Base-by-base conservation (phyloP, 2,888 invertebrate genomes). In the Himalopsyche anomala region DNA sequence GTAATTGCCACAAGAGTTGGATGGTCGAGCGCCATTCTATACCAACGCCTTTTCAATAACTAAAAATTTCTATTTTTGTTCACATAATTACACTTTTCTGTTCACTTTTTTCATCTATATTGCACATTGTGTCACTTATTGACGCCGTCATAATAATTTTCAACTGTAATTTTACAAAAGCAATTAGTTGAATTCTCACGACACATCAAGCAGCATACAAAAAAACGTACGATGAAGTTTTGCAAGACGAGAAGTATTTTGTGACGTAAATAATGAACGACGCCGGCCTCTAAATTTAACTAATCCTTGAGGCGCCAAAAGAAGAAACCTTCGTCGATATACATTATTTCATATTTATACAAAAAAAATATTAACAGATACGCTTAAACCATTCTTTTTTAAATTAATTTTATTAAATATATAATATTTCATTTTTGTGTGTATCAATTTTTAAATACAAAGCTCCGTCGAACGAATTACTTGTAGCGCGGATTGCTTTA, bases 1-100 rank as follows among this genome's bases (percentile, higher is more conserved):
- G 92, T 93, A 90, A 93, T 93, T 86, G 93, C 93, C 90, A 93
- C 93, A 90, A 93, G 89, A 89, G 93, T 93, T 85, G 93, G 92
- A 91, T 93, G 93, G 90, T 93, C 93, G 91, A 93, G 91, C 90
- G 93, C 93, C 93, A 93, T 88, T 28, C 19, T 85, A 42, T 45
- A 17, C 11, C 19, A 12, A 74, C n/a, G 12, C 74, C 38, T 12
- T 74, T 28, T 15, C n/a, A n/a, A 40, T 40, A 38, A 36, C 36
- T 80, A 40, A 38, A 80, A 8, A 5, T 40, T 6, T 4, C 42
- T 12, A 5, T 12, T 8, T 40, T 11, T 40, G 45, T 36, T 80
- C 80, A 80, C 80, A 80, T 40, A 15, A 74, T 36, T 74, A 12
- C 74, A 2, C 2, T 80, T 80, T 38, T 40, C 4, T 40, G 38